phyloP scores from a whole-genome alignment of 92 coral and sea anemone species.

The Phenganax marumi region DNA sequence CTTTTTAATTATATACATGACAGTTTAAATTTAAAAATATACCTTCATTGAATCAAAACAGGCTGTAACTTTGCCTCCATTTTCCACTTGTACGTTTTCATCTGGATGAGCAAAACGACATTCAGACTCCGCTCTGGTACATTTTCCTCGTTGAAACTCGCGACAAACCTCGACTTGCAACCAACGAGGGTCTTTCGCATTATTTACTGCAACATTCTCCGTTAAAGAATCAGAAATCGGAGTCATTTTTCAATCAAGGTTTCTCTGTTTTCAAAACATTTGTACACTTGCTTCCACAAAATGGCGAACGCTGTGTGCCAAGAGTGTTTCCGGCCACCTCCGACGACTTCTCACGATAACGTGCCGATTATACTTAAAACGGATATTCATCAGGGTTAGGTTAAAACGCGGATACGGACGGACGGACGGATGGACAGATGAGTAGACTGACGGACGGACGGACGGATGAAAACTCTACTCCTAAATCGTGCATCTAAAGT shows the following conservation, averaged over 20 bases:
- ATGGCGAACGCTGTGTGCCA: neutral
- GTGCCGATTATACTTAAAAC: too few species aligned
- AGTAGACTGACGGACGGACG: too few species aligned
- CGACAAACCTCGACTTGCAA: slow-evolving; percentile 99
- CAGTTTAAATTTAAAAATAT: neutral
- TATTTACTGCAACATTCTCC: slow-evolving; percentile 11
- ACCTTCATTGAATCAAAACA: slow-evolving; percentile 99
- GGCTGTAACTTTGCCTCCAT: slow-evolving; percentile 93
- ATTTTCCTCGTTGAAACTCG: slow-evolving; percentile 98
- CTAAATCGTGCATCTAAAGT: too few species aligned
- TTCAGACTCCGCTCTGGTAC: slow-evolving; percentile 91
- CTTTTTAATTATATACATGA: neutral
- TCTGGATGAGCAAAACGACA: slow-evolving; percentile 99
- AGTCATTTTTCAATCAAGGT: slow-evolving; percentile 17
- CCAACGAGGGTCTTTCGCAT: slow-evolving; percentile 91
- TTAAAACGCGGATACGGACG: too few species aligned
- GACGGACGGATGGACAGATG: too few species aligned
- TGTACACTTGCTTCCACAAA: neutral
- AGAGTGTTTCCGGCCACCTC: neutral
- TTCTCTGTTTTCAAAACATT: neutral
- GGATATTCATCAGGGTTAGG: too few species aligned
- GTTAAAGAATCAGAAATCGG: slow-evolving; percentile 27
- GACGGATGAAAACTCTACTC: too few species aligned
- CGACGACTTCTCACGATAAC: slow-evolving; percentile 1
- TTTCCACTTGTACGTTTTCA: slow-evolving; percentile 88